Conservation (phyloP, 2,888 invertebrate genomes). For the Smittia sp. region DNA sequence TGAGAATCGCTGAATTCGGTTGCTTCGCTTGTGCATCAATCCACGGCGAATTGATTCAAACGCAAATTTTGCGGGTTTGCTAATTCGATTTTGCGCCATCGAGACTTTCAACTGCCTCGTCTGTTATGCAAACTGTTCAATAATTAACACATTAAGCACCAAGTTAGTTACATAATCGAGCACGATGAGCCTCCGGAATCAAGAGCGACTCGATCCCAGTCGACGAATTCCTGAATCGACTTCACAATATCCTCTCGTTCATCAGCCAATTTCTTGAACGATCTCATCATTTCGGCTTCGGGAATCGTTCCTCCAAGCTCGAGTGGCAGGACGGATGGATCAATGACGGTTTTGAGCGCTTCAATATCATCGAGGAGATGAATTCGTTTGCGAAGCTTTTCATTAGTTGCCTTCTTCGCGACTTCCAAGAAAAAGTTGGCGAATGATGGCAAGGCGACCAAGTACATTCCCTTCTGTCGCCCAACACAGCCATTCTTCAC, state of each 20-base stretch:
- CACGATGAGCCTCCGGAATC: background rate
- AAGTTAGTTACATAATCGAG: background rate
- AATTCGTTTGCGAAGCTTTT: background rate
- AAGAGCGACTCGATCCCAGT: background rate
- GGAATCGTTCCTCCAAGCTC: background rate
- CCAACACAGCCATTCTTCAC: background rate
- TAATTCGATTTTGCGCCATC: no score
- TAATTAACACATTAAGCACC: no score
- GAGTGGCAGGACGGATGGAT: background rate
- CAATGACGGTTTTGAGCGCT: background rate
- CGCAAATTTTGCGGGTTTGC: no score
- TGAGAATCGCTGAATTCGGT: no score
- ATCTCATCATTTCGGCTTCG: background rate
- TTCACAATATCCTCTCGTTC: background rate
- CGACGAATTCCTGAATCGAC: constrained; percentile 2
- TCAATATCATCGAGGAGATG: background rate
- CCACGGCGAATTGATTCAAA: no score
- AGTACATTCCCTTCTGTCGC: constrained; percentile 16
- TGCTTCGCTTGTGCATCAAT: no score
- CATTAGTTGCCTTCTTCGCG: constrained; percentile 1
- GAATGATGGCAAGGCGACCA: background rate
- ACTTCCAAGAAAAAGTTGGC: background rate
- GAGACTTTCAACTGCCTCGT: no score
- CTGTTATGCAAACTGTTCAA: no score
- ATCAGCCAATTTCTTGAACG: background rate